A percentile compares a stretch with the other conserved stretches of the same genome.
These are phyloP conservation scores for Spilogale gracilis DNA, from an alignment of 2,113 vertebrate genomes.

Conservation along the genomic window DNA sequence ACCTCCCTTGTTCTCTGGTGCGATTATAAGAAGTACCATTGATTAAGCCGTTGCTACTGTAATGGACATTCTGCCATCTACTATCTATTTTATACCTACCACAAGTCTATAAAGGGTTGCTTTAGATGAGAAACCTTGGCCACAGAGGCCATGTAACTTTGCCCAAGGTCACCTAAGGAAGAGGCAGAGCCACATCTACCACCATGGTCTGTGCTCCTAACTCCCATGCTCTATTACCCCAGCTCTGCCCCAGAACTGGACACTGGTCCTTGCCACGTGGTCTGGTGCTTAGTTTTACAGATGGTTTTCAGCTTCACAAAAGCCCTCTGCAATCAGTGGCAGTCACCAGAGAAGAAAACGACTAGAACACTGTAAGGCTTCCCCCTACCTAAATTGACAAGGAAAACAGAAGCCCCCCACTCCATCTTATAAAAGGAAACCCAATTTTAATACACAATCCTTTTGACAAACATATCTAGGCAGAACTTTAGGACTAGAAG, in stretches of 20 bases:
- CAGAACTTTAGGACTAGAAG: neutral
- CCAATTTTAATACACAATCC: neutral
- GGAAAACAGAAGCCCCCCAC: neutral
- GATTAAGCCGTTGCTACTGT: neutral
- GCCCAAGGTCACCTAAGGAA: neutral
- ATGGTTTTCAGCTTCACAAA: neutral
- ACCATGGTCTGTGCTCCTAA: neutral
- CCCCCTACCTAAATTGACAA: neutral
- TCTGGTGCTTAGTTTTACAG: neutral
- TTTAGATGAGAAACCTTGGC: neutral
- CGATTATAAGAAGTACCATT: neutral
- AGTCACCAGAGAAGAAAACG: neutral
- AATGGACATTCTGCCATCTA: neutral
- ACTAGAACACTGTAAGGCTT: neutral
- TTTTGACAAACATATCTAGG: neutral
- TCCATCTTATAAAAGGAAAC: neutral
- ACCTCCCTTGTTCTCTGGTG: neutral
- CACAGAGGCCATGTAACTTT: neutral
- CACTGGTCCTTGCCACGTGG: neutral
- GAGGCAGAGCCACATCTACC: neutral
- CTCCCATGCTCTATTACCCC: neutral
- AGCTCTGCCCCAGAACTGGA: neutral
- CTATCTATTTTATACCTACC: neutral
- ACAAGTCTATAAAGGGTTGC: neutral
- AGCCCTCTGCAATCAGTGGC: neutral